phyloP scores from a whole-genome alignment of 2,888 invertebrate genomes.

The Bombyx huttoni region DNA sequence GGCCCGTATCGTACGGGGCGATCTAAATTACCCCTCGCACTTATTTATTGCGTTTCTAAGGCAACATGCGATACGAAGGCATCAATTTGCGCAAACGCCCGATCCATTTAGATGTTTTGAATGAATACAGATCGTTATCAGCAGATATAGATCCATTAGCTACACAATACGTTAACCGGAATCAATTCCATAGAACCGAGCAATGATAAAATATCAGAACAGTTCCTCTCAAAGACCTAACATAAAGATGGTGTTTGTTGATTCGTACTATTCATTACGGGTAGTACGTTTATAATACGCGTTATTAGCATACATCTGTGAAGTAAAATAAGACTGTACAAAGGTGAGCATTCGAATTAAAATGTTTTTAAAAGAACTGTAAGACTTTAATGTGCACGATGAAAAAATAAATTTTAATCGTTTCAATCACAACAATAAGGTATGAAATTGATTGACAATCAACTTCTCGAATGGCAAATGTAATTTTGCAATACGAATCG shows the following conservation, averaged over 20 bases:
- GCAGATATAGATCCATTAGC: constrained; percentile 44
- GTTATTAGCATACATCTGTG: constrained; percentile 5
- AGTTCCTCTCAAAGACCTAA: no score
- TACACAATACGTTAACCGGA: constrained; percentile 31
- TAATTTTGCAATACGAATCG: constrained; percentile 44
- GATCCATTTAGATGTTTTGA: constrained; percentile 43
- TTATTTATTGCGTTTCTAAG: not conserved
- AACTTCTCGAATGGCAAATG: constrained; percentile 23
- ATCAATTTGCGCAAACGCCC: constrained; percentile 25
- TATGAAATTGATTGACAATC: constrained; percentile 20
- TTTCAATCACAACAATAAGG: constrained; percentile 8
- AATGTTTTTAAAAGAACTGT: constrained; percentile 59
- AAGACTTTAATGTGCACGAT: constrained; percentile 14
- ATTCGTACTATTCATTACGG: constrained; percentile 10
- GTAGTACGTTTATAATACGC: not conserved
- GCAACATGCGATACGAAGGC: constrained; percentile 9
- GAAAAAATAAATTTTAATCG: not conserved
- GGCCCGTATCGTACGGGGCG: not conserved
- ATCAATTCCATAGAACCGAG: constrained; percentile 24
- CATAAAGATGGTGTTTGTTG: no score
- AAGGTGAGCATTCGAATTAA: constrained; percentile 60
- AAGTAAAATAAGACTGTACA: constrained; percentile 36
- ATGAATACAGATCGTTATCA: constrained; percentile 47
- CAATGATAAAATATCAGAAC: not conserved
- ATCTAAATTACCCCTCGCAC: not conserved